phyloP scores from a whole-genome alignment of 1,140 invertebrate genomes.

The Eriocheir sinensis region DNA sequence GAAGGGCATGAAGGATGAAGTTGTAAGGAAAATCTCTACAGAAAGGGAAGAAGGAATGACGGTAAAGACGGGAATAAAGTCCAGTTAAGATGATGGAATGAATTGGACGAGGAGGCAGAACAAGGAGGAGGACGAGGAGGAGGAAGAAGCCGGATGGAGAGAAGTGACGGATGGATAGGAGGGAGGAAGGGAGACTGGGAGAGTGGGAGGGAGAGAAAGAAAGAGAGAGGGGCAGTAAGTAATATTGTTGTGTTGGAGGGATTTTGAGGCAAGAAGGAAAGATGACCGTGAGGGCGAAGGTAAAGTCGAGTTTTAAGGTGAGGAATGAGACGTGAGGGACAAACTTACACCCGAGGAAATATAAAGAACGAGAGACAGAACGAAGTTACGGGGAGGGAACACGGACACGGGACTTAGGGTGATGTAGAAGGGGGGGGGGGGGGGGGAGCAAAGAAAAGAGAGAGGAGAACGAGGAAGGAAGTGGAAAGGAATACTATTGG shows the following conservation, averaged over 20 bases:
- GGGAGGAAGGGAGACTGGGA: no score
- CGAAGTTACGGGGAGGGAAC: background rate
- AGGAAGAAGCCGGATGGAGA: no score
- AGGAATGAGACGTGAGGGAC: background rate
- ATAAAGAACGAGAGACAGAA: background rate
- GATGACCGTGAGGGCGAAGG: no score
- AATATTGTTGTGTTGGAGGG: no score
- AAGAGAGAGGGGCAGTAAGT: no score
- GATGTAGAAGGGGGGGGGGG: background rate
- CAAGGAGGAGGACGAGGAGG: no score
- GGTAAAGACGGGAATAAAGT: background rate
- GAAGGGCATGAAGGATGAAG: background rate
- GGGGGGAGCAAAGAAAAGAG: background rate
- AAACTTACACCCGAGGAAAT: no score
- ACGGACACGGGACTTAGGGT: background rate
- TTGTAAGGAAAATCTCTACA: background rate
- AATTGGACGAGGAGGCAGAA: no score
- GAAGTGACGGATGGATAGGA: no score
- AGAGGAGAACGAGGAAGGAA: background rate
- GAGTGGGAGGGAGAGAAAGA: no score
- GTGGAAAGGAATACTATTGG: background rate
- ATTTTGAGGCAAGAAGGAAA: no score
- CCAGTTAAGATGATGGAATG: background rate
- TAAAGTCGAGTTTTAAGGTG: no score
- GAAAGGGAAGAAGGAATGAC: background rate